phyloP scores from a whole-genome alignment of 1,140 invertebrate species.

The Episyrphus balteatus region DNA sequence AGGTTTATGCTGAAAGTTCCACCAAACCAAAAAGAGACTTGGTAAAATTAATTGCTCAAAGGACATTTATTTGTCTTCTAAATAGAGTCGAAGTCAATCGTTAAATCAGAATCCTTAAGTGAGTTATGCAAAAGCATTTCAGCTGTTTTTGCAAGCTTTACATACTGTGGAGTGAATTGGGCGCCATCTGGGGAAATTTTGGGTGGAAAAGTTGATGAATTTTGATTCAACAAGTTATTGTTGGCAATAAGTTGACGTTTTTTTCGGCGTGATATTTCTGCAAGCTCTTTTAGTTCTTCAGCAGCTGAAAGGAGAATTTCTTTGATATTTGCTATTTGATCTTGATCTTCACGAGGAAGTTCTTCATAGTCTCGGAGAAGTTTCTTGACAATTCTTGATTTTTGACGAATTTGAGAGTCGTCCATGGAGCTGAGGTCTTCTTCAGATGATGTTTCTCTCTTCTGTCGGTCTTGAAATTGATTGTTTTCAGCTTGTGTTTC shows the following conservation, averaged over 20 bases:
- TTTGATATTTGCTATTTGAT: conserved; percentile 5
- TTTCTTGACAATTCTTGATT: conserved; percentile 24
- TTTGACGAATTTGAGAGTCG: conserved; percentile 14
- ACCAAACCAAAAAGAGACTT: too few species aligned
- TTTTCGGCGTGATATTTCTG: too few species aligned
- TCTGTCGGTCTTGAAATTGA: conserved; percentile 13
- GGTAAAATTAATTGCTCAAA: too few species aligned
- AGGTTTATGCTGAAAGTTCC: too few species aligned
- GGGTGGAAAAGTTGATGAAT: too few species aligned
- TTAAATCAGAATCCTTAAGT: neutral
- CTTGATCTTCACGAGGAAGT: conserved; percentile 19
- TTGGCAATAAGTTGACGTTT: too few species aligned
- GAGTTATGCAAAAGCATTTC: neutral
- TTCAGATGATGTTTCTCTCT: conserved; percentile 9
- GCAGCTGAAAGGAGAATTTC: conserved; percentile 13
- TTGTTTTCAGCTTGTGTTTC: conserved; percentile 14
- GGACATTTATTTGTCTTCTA: too few species aligned
- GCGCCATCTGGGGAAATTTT: too few species aligned
- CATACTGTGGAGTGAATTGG: neutral
- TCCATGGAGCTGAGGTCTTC: conserved; percentile 15
- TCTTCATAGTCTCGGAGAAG: conserved; percentile 21
- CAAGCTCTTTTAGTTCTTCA: neutral
- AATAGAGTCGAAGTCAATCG: neutral
- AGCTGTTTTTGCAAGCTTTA: conserved; percentile 4
- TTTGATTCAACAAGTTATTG: neutral